Conservation (phyloP, 2,888 invertebrate species). For the Alloplasta piceator region DNA sequence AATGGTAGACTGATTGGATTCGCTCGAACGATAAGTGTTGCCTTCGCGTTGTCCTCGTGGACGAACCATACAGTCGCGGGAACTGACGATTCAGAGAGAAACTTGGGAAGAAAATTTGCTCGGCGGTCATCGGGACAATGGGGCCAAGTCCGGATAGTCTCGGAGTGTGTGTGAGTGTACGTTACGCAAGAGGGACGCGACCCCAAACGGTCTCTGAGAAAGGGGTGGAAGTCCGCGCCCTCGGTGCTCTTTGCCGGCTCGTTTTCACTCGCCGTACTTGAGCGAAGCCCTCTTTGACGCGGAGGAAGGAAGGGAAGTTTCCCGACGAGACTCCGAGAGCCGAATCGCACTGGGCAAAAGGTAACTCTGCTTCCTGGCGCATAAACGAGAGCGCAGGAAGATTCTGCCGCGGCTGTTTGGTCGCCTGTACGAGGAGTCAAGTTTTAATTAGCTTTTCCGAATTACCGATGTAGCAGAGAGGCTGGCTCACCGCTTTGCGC, state of each 20-base stretch:
- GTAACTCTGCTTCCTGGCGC: conserved; percentile 6
- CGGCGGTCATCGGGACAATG: conserved; percentile 70
- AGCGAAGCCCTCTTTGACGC: conserved; percentile 66
- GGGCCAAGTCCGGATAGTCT: conserved; percentile 60
- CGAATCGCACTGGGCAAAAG: background rate
- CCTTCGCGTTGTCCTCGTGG: conserved; percentile 7
- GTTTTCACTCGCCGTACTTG: conserved; percentile 75
- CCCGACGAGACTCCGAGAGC: background rate
- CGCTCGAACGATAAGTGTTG: conserved; percentile 22
- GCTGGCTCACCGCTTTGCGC: conserved; percentile 73
- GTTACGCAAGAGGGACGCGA: conserved; percentile 34
- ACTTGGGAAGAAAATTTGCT: conserved; percentile 59
- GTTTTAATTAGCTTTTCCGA: conserved; percentile 82
- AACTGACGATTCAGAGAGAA: background rate
- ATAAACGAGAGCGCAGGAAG: conserved; percentile 54
- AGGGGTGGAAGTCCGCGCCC: conserved; percentile 61
- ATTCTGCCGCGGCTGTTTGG: conserved; percentile 62
- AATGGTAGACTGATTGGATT: conserved; percentile 42
- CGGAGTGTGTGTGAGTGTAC: conserved; percentile 46
- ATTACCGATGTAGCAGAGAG: conserved; percentile 80
- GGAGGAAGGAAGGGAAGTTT: conserved; percentile 61
- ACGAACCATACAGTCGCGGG: background rate
- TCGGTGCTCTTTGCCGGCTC: conserved; percentile 67
- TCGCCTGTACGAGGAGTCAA: conserved; percentile 75
- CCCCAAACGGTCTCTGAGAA: conserved; percentile 27